A percentile compares a stretch with the other conserved stretches of the same genome.
These are phyloP conservation scores for Priocnemis perturbator DNA, from an alignment of 2,888 invertebrate species.

Conservation along the genomic window DNA sequence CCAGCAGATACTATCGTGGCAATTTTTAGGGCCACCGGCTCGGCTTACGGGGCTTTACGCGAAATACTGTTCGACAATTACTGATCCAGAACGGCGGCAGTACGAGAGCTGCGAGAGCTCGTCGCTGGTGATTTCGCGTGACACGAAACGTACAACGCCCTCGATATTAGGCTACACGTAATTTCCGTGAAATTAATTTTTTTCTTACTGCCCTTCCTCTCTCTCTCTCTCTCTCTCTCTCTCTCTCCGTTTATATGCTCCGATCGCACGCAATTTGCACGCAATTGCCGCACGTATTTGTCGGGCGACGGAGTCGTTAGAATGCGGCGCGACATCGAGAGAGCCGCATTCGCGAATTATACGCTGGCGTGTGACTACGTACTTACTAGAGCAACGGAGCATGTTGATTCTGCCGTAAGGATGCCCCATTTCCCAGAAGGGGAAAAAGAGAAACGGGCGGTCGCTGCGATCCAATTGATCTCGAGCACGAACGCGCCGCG, in stretches of 20 bases:
- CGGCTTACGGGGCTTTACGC: conserved; percentile 9
- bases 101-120: too few relatives aligned
- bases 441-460: too few relatives aligned
- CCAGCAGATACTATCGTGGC: conserved; percentile 27
- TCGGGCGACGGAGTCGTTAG: too few relatives aligned
- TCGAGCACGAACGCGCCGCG: too few relatives aligned
- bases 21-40: conserved; percentile 22
- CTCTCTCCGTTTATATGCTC: not conserved
- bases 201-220: not conserved
- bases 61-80: conserved; percentile 17
- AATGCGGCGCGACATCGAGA: too few relatives aligned
- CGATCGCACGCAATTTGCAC: conserved; percentile 5
- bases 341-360: too few relatives aligned
- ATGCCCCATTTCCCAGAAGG: too few relatives aligned
- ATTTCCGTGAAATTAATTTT: conserved; percentile 27
- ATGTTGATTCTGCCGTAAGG: too few relatives aligned
- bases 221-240: too few relatives aligned
- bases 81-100: not conserved
- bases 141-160: conserved; percentile 20
- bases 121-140: conserved; percentile 24
- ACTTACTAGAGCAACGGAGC: too few relatives aligned
- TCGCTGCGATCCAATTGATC: too few relatives aligned
- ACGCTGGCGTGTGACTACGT: too few relatives aligned
- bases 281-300: conserved; percentile 1
- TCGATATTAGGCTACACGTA: conserved; percentile 9